Conservation (phyloP, 2,113 vertebrate species). For the Chaetorhynchus papuensis region DNA sequence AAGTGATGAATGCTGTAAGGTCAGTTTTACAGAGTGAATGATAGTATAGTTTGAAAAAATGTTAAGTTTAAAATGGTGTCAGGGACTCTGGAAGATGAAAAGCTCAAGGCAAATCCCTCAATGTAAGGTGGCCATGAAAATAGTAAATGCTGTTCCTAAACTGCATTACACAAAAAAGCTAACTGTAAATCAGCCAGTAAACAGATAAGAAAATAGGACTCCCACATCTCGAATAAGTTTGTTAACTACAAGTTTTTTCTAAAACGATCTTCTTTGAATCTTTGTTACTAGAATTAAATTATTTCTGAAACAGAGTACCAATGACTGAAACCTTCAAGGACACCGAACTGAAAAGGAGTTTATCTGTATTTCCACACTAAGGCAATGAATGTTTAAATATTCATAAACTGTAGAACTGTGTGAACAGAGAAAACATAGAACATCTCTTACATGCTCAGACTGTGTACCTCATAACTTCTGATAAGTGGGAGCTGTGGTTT, state of each 20-base stretch:
- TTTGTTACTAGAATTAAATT: constrained; percentile 7
- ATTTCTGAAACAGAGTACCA: background rate
- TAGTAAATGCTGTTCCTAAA: background rate
- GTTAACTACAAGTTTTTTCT: background rate
- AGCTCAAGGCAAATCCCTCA: background rate
- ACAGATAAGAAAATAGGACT: background rate
- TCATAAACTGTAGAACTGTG: background rate
- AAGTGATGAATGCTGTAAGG: background rate
- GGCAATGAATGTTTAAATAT: constrained; percentile 15
- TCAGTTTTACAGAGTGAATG: background rate
- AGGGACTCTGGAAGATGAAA: background rate
- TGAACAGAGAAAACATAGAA: background rate
- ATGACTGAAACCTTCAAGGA: background rate
- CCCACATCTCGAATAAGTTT: background rate
- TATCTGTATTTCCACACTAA: background rate
- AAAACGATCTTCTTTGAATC: background rate
- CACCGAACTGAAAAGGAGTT: background rate
- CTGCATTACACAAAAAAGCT: background rate
- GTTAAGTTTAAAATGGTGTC: background rate
- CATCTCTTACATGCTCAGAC: background rate
- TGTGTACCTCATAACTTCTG: background rate
- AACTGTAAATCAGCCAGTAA: background rate
- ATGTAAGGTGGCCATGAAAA: background rate
- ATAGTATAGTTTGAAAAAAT: background rate
- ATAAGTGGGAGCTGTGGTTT: constrained; percentile 6